Evolutionary conservation across 2,113 vertebrate genomes (phyloP), one percentile per base, ranked within the genome.

Genomic region (Campylomormyrus tamandua): DNA sequence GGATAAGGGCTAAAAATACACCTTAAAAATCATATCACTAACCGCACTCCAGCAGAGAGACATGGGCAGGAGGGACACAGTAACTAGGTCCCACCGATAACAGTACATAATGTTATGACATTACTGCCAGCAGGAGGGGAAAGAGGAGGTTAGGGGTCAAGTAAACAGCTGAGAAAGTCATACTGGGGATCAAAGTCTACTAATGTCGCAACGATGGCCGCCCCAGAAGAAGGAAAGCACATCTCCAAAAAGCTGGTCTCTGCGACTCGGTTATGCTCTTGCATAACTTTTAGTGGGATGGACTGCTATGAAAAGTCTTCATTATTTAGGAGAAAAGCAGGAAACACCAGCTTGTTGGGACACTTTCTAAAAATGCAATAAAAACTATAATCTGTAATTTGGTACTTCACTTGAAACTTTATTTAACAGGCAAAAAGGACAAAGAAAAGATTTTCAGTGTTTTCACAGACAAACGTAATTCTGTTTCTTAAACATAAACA

Each of bases 161-260:
- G 45, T 48, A 77, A 89, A 83, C 77, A 89, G 74, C 88, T 56
- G 88, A 89, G 70, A 83, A 49, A 13, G 46, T 50, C 58, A 89
- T 24, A 89, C 45, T 19, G 31, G 31, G 35, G 50, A 42, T n/a
- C 62, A 74, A 88, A 83, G 74, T 89, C 49, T 77, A 83, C 83
- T 21, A 58, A n/a, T 56, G 50, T 89, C n/a, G 74, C 49, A 89
- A 89, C 35, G 39, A 17, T 35, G 31, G 49, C 50, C 9, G 0
- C 50, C 50, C 7, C 83, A 24, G 49, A 11, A 24, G n/a, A 49
- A 35, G n/a, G n/a, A 87, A 56, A 87, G 6, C 31, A 53, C 85
- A 31, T 13, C n/a, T n/a, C 7, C 49, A 52, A 48, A 21, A 17
- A 53, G 42, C 2, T 10, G 45, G 21, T n/a, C 39, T 84, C 45